Evolutionary conservation across 2,797 vertebrate genomes (phyloP), one percentile per base, ranked within the genome.

Genomic region (Miichthys miiuy): DNA sequence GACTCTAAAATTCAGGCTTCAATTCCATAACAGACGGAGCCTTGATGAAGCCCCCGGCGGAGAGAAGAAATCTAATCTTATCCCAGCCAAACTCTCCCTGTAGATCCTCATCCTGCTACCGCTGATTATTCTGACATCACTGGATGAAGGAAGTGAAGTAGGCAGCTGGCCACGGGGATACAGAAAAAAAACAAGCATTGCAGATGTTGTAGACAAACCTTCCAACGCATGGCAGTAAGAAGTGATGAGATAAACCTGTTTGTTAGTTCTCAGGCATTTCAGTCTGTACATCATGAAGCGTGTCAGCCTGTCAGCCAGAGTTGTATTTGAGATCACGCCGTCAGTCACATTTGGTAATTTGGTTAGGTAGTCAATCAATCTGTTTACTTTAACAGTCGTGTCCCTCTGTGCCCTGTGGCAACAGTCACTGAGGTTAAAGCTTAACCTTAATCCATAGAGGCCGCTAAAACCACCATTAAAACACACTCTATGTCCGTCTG

Each of bases 381-480:
- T 21, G n/a, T 69, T 38, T 65, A 51, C 72, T 87, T 50, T 54
- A 9, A 58, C 52, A 68, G 68, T 52, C 30, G 41, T 69, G 47
- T 54, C 55, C 38, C 52, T 64, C 41, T 68, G 61, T 63, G 41
- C 51, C 65, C 63, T 67, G 18, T 73, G 58, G 75, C 55, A 70
- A 55, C 52, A 20, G 3, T 70, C 75, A 76, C 0, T 18, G 47
- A 65, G 69, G 67, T 57, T 69, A 7, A 66, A 73, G 78, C 65
- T 84, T 81, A 79, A 77, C 68, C 61, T 79, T 81, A 85, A 86
- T 86, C 76, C 72, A 85, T 14, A 41, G 44, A 64, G 20, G 48
- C 64, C 57, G 60, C 64, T 74, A 50, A 85, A 89, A 74, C 51
- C 8, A 3, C 63, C 50, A 67, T 50, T 50, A 82, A 84, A 56